Evolutionary conservation across 2,797 vertebrate genomes (phyloP).

Genomic region (Sebastes itinus): DNA sequence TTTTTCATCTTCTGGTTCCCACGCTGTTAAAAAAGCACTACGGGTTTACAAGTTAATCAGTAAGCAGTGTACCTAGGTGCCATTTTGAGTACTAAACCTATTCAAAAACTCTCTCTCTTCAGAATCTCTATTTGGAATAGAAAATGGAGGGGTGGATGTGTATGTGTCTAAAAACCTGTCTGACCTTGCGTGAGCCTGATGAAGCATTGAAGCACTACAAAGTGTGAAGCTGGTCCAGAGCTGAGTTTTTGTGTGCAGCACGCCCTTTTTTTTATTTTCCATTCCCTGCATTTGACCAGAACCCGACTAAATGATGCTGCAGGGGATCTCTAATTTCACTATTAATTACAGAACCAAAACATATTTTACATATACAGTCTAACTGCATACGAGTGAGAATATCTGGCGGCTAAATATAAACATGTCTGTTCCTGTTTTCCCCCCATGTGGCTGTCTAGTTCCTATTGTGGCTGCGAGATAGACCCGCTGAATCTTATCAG

Average conservation of each 20-base stretch:
- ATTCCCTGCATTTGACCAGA: neutral
- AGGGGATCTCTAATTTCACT: neutral
- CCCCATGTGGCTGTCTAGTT: constrained; percentile 22
- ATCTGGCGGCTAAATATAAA: constrained; percentile 41
- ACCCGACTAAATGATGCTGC: neutral
- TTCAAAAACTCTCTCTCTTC: neutral
- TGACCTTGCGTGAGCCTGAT: neutral
- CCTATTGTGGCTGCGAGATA: constrained; percentile 50
- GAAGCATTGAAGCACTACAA: neutral
- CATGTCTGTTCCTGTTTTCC: neutral
- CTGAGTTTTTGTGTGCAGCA: neutral
- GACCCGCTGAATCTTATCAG: constrained; percentile 68
- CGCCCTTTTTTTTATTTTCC: neutral
- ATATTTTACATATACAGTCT: neutral
- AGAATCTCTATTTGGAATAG: neutral
- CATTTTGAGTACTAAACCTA: neutral
- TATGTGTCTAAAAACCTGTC: neutral
- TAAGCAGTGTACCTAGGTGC: neutral
- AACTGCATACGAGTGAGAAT: neutral
- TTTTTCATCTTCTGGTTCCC: too few relatives aligned
- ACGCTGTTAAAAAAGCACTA: too few relatives aligned
- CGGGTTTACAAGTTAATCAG: neutral
- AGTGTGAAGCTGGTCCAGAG: neutral
- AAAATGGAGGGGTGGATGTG: neutral
- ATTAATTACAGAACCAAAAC: constrained; percentile 8